phyloP scores from a whole-genome alignment of 2,797 vertebrate genomes.

The Myotis planiceps region DNA sequence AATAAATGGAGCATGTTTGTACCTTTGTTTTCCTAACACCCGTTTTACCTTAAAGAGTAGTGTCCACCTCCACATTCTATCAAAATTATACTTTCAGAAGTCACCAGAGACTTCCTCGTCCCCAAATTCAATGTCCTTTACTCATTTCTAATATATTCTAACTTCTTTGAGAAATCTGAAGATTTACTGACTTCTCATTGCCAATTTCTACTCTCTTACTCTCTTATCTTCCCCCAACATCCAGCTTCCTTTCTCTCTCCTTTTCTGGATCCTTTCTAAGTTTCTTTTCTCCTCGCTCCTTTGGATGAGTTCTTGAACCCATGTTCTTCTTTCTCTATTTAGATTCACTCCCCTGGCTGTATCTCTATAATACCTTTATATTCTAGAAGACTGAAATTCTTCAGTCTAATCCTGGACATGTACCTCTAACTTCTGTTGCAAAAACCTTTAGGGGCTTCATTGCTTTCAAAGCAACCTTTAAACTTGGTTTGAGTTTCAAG shows the following conservation, averaged over 20 bases:
- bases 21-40: not conserved
- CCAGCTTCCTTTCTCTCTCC: not conserved
- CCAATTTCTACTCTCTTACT: not conserved
- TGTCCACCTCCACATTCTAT: not conserved
- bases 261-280: not conserved
- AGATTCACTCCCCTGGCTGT: not conserved
- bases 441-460: not conserved
- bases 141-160: not conserved
- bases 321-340: not conserved
- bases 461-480: constrained; percentile 6
- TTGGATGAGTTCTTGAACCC: not conserved
- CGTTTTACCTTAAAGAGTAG: not conserved
- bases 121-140: not conserved
- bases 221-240: not conserved
- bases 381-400: not conserved
- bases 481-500: not conserved
- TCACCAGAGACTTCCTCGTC: not conserved
- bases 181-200: not conserved
- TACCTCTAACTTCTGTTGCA: not conserved
- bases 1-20: not conserved
- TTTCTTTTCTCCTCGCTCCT: constrained; percentile 17
- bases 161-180: not conserved
- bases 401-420: not conserved
- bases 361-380: not conserved
- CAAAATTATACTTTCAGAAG: not conserved